Evolutionary conservation across 2,797 vertebrate species (phyloP), one percentile per base, ranked within the genome.

Genomic region (Hippoglossus hippoglossus): DNA sequence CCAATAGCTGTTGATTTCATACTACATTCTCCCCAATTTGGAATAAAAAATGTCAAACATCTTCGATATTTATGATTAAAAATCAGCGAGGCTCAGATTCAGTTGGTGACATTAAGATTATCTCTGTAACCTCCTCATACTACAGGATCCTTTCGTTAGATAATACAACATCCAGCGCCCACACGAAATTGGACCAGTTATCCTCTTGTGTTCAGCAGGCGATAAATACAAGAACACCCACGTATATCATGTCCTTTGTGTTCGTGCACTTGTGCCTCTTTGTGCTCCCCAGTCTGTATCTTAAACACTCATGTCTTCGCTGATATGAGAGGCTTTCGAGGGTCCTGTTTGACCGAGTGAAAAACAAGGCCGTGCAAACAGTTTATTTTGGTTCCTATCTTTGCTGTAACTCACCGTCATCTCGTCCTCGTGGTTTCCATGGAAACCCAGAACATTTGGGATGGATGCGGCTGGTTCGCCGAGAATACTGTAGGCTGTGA

Each of bases 381-480:
- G 7, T 76, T 66, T 61, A 46, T 87, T 59, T 69, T 15, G 10
- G 39, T 69, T 34, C 54, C 6, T 54, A 41, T 73, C 50, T 74
- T 67, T 56, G 49, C 39, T 63, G 26, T 52, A 34, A n/a, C 22
- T 21, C 51, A 61, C 53, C 52, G 22, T 76, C 46, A 19, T 55
- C 57, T 49, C 51, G 39, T 2, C 10, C 18, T 46, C 5, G 41
- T 52, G 50, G 76, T 84, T 81, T 74, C 63, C 72, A 72, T 87
- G 75, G 80, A 70, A 67, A 82, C 64, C 24, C 39, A 59, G 53
- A 67, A 57, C 49, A 22, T 67, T 86, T 18, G 0, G 47, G 62
- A 63, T 60, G 50, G 52, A 64, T 63, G 25, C 1, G 9, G 21
- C 44, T 10, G 9, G 16, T 63, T 73, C 4, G 21, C 6, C 13